phyloP scores from a whole-genome alignment of 2,797 vertebrate genomes.

The Rhinella marina region DNA sequence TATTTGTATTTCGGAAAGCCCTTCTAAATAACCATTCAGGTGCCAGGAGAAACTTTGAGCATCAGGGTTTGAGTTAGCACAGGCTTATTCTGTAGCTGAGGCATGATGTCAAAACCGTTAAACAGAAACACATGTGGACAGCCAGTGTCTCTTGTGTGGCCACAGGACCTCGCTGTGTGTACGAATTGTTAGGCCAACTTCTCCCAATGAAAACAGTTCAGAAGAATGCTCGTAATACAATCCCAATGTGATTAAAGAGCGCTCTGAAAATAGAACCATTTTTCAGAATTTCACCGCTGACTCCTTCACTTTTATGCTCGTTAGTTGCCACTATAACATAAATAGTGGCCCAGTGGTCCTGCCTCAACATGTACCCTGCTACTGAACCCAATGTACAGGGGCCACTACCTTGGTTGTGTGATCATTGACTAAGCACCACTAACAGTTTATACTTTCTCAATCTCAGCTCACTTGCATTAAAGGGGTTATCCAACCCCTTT shows the following conservation, averaged over 20 bases:
- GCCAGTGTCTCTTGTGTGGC: conserved; percentile 41
- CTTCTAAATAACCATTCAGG: too few relatives aligned
- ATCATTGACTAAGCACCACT: too few relatives aligned
- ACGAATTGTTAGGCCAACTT: conserved; percentile 16
- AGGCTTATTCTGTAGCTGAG: background rate
- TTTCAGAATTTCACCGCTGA: conserved; percentile 14
- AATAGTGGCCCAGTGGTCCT: too few relatives aligned
- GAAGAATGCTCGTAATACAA: conserved; percentile 19
- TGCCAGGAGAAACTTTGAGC: background rate
- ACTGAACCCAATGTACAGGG: too few relatives aligned
- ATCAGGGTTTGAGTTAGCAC: background rate
- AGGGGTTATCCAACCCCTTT: too few relatives aligned
- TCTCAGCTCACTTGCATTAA: too few relatives aligned
- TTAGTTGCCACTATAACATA: background rate
- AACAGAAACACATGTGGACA: conserved; percentile 48
- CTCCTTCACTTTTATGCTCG: background rate
- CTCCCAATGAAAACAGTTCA: conserved; percentile 11
- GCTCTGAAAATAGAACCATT: conserved; percentile 15
- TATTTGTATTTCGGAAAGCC: background rate
- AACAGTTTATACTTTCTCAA: too few relatives aligned
- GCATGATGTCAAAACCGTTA: conserved; percentile 6
- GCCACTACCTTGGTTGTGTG: too few relatives aligned
- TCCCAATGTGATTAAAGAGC: conserved; percentile 21
- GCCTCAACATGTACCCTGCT: too few relatives aligned
- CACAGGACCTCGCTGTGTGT: conserved; percentile 30